These are phyloP conservation scores for Therioaphis trifolii DNA, from an alignment of 2,888 invertebrate genomes.

Conservation along the genomic window DNA sequence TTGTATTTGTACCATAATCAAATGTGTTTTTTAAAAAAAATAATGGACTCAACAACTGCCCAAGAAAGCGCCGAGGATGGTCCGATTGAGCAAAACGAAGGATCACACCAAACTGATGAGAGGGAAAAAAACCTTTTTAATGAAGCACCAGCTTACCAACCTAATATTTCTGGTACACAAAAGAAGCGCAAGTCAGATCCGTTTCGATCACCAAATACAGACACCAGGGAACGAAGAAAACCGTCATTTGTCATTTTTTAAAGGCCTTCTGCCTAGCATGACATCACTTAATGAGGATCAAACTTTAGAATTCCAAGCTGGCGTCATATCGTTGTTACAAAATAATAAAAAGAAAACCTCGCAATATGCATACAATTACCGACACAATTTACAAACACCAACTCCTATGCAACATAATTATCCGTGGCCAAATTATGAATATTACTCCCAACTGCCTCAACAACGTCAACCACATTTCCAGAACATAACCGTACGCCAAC, in stretches of 20 bases:
- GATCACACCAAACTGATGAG: constrained; percentile 31
- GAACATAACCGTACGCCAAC: constrained; percentile 6
- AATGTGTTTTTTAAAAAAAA: constrained; percentile 54
- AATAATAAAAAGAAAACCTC: constrained; percentile 62
- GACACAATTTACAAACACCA: constrained; percentile 6
- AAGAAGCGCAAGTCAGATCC: too few species aligned
- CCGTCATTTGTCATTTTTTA: constrained; percentile 63
- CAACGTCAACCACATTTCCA: neutral
- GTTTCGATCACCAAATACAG: too few species aligned
- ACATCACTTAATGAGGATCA: constrained; percentile 63
- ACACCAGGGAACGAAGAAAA: too few species aligned
- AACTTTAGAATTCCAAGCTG: constrained; percentile 63
- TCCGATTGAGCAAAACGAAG: neutral
- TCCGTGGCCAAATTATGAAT: constrained; percentile 1
- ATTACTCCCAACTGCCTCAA: neutral
- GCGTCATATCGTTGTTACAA: constrained; percentile 62
- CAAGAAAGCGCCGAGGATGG: constrained; percentile 25
- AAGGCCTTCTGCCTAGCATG: constrained; percentile 63
- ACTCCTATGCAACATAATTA: constrained; percentile 12
- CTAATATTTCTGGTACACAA: too few species aligned
- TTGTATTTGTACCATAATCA: constrained; percentile 57
- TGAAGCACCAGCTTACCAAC: too few species aligned
- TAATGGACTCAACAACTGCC: constrained; percentile 33
- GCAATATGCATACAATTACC: neutral
- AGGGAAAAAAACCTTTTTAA: constrained; percentile 23